phyloP scores from a whole-genome alignment of 1,140 invertebrate species.

The Portunus trituberculatus region DNA sequence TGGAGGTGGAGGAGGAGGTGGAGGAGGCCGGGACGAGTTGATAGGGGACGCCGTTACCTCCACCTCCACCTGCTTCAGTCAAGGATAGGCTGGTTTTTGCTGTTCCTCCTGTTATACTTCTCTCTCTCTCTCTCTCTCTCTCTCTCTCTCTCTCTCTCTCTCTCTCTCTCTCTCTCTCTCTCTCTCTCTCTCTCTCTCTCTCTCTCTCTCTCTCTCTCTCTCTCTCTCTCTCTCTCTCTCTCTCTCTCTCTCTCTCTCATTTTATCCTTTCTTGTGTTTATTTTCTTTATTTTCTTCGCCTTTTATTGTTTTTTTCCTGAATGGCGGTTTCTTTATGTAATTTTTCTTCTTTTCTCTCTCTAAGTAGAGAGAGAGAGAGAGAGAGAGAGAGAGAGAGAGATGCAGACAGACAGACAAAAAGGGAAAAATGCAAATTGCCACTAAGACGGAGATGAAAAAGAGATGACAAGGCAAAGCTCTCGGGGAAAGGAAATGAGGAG shows the following conservation, averaged over 20 bases:
- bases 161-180: slow-evolving; percentile 6
- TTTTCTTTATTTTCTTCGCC: too few relatives aligned
- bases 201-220: slow-evolving; percentile 26
- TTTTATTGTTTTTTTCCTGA: too few relatives aligned
- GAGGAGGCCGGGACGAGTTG: background rate
- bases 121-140: slow-evolving; percentile 18
- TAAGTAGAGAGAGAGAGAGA: slow-evolving; percentile 35
- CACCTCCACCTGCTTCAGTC: background rate
- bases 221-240: too few relatives aligned
- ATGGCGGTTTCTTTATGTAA: too few relatives aligned
- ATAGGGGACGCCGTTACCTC: background rate
- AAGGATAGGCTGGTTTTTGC: background rate
- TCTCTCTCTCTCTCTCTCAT: too few relatives aligned
- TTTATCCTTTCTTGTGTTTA: too few relatives aligned
- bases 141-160: slow-evolving; percentile 34
- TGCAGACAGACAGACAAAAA: too few relatives aligned
- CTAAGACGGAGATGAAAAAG: too few relatives aligned
- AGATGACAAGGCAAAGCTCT: too few relatives aligned
- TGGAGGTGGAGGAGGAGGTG: background rate
- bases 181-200: background rate
- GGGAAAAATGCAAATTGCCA: too few relatives aligned
- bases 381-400: slow-evolving; percentile 28
- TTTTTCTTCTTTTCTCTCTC: too few relatives aligned
- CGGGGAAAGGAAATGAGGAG: too few relatives aligned
- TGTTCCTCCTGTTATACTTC: background rate